phyloP scores from a whole-genome alignment of 2,797 vertebrate species.

The Epinephelus awoara region DNA sequence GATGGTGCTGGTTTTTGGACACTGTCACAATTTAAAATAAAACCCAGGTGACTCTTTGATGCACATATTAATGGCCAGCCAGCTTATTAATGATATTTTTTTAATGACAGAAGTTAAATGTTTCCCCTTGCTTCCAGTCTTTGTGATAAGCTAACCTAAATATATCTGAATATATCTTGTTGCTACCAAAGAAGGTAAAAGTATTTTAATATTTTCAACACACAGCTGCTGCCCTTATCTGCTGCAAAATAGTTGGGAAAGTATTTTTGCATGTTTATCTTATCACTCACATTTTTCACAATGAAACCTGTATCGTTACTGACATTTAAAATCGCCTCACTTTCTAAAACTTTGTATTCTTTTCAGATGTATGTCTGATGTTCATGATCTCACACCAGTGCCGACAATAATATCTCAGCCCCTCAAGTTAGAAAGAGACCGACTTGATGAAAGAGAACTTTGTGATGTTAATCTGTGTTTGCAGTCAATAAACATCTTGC shows the following conservation, averaged over 20 bases:
- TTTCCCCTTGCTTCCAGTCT: background rate
- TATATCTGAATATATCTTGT: background rate
- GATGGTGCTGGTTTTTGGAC: background rate
- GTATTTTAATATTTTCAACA: background rate
- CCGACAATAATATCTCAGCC: background rate
- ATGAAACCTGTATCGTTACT: background rate
- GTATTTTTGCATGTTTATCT: background rate
- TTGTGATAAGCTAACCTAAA: background rate
- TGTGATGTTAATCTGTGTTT: background rate
- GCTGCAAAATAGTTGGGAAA: background rate
- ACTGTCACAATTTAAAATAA: background rate
- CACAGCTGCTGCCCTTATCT: background rate
- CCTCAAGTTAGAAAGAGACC: background rate
- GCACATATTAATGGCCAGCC: background rate
- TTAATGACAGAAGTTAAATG: background rate
- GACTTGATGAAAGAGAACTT: background rate
- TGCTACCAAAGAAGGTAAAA: background rate
- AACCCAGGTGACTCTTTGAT: constrained; percentile 2
- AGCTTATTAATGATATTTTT: background rate
- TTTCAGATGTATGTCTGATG: background rate
- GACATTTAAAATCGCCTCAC: background rate
- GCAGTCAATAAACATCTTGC: background rate
- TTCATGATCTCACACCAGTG: background rate
- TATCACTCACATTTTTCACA: background rate
- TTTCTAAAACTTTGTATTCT: background rate